Conservation (phyloP, 2,888 invertebrate species). For the Nemurella pictetii region DNA sequence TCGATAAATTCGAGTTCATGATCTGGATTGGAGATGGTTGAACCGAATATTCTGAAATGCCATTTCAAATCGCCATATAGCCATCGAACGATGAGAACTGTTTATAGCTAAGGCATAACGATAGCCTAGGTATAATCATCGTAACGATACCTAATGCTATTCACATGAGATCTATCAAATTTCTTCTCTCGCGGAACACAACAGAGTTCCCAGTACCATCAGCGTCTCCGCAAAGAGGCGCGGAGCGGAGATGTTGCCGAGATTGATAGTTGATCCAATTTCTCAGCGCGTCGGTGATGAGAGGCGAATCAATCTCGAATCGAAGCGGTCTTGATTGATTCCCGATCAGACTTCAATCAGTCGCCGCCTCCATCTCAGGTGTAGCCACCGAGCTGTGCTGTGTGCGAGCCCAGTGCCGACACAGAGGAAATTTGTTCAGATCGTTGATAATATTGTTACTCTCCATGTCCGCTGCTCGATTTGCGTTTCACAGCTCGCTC, state of each 20-base stretch:
- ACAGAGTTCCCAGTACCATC: neutral
- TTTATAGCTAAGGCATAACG: too few relatives aligned
- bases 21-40: neutral
- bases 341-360: neutral
- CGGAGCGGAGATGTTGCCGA: neutral
- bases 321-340: neutral
- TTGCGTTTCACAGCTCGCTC: neutral
- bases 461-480: neutral
- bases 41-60: neutral
- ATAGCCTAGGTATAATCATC: too few relatives aligned
- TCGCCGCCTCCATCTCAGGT: neutral
- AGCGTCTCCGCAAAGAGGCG: neutral
- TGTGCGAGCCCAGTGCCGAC: neutral
- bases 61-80: neutral
- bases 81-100: neutral
- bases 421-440: neutral
- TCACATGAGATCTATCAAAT: neutral
- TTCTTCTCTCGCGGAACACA: neutral
- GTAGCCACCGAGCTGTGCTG: neutral
- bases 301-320: neutral
- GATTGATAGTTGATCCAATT: neutral
- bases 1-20: neutral
- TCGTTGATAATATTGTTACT: neutral
- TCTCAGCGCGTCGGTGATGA: neutral
- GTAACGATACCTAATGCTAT: too few relatives aligned